Evolutionary conservation across 2,797 vertebrate species (phyloP), one percentile per base, ranked within the genome.

Genomic region (Sebastes steindachneri): DNA sequence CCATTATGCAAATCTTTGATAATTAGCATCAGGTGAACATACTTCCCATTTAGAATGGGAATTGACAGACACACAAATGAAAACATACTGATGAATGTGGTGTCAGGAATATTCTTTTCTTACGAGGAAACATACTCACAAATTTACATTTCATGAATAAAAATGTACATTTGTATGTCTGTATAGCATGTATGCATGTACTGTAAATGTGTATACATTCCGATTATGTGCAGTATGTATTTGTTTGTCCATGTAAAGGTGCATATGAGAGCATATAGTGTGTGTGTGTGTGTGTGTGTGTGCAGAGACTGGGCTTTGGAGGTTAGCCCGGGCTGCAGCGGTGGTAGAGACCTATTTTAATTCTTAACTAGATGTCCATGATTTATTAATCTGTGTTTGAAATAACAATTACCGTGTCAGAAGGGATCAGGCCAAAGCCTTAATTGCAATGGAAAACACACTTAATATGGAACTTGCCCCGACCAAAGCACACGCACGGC

Each of bases 301-400:
- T 53, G 48, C 29, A 62, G 77, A 68, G 75, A 82, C 75, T 41
- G 1, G 92, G 88, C 95, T 95, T 91, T 93, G 91, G 87, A 95
- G 95, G 94, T 90, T 91, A 94, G 91, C 86, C 87, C 25, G 37
- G 86, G 90, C 83, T 85, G 77, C 84, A 88, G 86, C 64, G 81
- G 91, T 89, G 90, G 85, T 89, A 67, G 86, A 96, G 96, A 95
- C 95, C 96, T 93, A 95, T 97, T 97, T 98, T 96, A 97, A 97
- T 97, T 97, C 96, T 96, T 96, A 97, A 97, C 96, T 97, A 97
- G 95, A 95, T 91, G 92, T 95, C 94, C 95, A 97, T 97, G 95
- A 97, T 97, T 98, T 98, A 97, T 98, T 98, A 96, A 98, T 97
- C 94, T 95, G 91, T 93, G 96, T 97, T 97, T 97, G 95, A 97